These are phyloP conservation scores for Parotocinclus haroldoi DNA, from an alignment of 2,797 vertebrate species.

Conservation along the genomic window DNA sequence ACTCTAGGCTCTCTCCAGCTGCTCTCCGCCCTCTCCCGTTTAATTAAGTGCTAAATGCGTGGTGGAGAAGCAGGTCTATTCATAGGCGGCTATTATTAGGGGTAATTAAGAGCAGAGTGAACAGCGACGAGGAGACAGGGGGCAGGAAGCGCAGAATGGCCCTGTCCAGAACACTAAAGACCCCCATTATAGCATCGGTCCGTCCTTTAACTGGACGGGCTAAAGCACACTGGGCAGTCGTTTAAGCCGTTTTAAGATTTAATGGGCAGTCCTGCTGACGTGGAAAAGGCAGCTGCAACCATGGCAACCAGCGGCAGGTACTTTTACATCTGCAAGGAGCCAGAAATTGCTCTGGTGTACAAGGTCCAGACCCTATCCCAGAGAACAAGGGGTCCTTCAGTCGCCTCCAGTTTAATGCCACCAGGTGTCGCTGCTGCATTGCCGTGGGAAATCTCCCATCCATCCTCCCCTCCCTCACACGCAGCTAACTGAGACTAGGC, in stretches of 20 bases:
- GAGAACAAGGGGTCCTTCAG: too few relatives aligned
- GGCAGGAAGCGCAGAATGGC: neutral
- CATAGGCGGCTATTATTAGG: slow-evolving; percentile 50
- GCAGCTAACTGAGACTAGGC: too few relatives aligned
- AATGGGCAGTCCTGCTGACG: too few relatives aligned
- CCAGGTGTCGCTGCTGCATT: too few relatives aligned
- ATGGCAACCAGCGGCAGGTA: too few relatives aligned
- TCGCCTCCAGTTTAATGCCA: too few relatives aligned
- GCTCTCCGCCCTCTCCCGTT: slow-evolving; percentile 30
- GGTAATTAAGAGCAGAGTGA: slow-evolving; percentile 41
- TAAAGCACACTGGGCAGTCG: neutral
- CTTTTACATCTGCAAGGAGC: too few relatives aligned
- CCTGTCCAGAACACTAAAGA: neutral
- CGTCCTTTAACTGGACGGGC: neutral
- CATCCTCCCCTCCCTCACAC: too few relatives aligned
- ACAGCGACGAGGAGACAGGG: neutral
- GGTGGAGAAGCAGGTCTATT: slow-evolving; percentile 42
- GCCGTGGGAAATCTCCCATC: too few relatives aligned
- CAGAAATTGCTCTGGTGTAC: too few relatives aligned
- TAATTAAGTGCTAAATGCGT: slow-evolving; percentile 49
- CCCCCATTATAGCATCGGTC: neutral
- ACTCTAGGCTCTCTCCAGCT: neutral
- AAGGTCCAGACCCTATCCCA: too few relatives aligned
- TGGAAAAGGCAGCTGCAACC: too few relatives aligned
- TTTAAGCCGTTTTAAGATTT: neutral